Percentiles rank a stretch among this genome's conserved stretches.
phyloP scores from a whole-genome alignment of 2,888 invertebrate genomes.

The Oeneis ivallda region DNA sequence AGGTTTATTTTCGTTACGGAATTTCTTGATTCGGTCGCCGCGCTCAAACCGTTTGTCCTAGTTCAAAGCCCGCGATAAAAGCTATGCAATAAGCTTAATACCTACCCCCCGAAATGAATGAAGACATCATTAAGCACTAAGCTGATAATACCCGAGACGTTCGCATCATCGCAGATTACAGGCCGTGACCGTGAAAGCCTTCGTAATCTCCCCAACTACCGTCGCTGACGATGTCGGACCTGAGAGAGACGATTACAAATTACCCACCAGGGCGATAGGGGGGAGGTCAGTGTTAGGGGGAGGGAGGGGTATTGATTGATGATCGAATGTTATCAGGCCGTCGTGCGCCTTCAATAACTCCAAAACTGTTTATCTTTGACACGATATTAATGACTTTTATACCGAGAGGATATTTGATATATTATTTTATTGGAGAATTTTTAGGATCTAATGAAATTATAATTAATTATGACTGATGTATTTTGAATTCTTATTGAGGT shows the following conservation, averaged over 20 bases:
- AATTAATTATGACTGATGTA: too few relatives aligned
- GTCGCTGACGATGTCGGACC: not conserved
- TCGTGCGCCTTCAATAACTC: slow-evolving; percentile 23
- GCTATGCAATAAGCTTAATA: too few relatives aligned
- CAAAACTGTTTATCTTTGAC: slow-evolving; percentile 20
- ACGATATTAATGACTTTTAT: slow-evolving; percentile 29
- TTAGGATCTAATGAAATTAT: too few relatives aligned
- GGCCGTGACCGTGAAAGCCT: not conserved
- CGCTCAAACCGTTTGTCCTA: too few relatives aligned
- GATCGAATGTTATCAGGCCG: slow-evolving; percentile 17
- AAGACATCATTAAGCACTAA: not conserved
- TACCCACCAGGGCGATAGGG: not conserved
- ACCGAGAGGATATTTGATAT: not conserved
- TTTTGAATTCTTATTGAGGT: too few relatives aligned
- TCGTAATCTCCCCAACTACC: not conserved
- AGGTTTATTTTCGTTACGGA: too few relatives aligned
- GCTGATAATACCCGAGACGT: not conserved
- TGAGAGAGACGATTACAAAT: not conserved
- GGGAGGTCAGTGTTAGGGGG: too few relatives aligned
- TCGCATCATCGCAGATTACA: not conserved
- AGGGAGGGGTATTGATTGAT: slow-evolving; percentile 15
- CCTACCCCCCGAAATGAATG: not conserved
- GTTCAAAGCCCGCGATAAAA: too few relatives aligned
- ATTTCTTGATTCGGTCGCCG: too few relatives aligned
- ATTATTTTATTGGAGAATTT: not conserved